Conservation (phyloP, 1,140 invertebrate species). For the Lordiphosa collinella region DNA sequence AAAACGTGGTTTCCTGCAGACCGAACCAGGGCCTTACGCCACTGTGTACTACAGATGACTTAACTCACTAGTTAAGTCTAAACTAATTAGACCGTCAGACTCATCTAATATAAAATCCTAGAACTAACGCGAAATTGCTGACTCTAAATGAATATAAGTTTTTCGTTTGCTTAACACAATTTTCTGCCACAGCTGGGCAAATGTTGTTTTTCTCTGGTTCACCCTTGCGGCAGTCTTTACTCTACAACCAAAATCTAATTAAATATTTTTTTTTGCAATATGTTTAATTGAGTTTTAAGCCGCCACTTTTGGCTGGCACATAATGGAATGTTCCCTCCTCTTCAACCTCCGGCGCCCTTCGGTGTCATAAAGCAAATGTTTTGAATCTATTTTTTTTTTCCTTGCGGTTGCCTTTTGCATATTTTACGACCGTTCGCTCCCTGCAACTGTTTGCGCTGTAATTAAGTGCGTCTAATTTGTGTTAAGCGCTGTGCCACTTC, state of each 20-base stretch:
- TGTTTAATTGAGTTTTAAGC: conserved; percentile 75
- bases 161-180: too few species aligned
- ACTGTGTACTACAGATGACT: too few species aligned
- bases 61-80: too few species aligned
- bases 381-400: conserved; percentile 28
- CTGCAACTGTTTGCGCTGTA: conserved; percentile 66
- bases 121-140: too few species aligned
- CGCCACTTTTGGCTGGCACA: conserved; percentile 43
- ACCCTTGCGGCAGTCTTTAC: conserved; percentile 3
- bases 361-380: conserved; percentile 16
- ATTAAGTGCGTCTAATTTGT: conserved; percentile 78
- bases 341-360: neutral
- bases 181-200: too few species aligned
- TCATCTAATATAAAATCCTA: too few species aligned
- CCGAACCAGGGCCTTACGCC: too few species aligned
- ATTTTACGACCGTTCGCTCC: conserved; percentile 45
- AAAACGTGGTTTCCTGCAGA: too few species aligned
- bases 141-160: too few species aligned
- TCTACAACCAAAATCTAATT: conserved; percentile 60
- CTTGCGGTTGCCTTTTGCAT: conserved; percentile 39
- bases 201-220: neutral
- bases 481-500: conserved; percentile 70
- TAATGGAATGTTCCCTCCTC: conserved; percentile 43
- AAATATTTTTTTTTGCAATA: conserved; percentile 66
- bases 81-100: too few species aligned